Evolutionary conservation across 2,797 vertebrate species (phyloP).

Genomic region (Anisognathus igniventris): DNA sequence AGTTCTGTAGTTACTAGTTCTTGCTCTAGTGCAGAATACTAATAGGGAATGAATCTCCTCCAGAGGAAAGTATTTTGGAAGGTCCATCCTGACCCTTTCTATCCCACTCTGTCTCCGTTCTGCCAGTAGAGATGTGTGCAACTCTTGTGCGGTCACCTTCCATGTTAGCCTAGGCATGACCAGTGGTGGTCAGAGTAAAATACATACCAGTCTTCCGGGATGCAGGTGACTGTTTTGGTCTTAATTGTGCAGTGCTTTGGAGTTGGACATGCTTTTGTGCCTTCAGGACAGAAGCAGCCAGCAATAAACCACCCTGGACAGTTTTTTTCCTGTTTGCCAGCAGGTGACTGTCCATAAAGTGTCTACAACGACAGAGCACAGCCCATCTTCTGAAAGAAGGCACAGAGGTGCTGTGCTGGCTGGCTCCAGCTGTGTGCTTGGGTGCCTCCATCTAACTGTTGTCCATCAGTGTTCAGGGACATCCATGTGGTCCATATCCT

Average conservation of each 20-base stretch:
- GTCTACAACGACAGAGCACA: background rate
- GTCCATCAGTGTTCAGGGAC: background rate
- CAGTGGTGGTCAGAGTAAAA: background rate
- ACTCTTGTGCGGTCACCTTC: background rate
- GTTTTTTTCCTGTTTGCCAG: background rate
- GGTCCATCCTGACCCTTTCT: background rate
- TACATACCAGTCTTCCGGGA: background rate
- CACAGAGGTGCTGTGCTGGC: background rate
- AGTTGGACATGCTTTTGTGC: background rate
- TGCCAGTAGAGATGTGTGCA: background rate
- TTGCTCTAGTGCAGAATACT: background rate
- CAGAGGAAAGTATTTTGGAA: background rate
- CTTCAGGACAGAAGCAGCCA: background rate
- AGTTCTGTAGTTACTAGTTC: background rate
- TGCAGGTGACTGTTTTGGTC: background rate
- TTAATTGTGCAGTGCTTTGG: background rate
- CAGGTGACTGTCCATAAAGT: background rate
- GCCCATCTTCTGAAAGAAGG: background rate
- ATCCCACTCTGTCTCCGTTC: fast-evolving
- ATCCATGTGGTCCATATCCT: background rate
- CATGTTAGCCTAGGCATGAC: fast-evolving
- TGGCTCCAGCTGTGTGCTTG: background rate
- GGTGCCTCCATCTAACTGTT: background rate
- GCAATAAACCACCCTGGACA: background rate
- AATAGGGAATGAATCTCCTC: background rate